A percentile compares a stretch with the other conserved stretches of the same genome.
Conservation (phyloP, 1,140 invertebrate genomes). For the Ceratina australensis region DNA sequence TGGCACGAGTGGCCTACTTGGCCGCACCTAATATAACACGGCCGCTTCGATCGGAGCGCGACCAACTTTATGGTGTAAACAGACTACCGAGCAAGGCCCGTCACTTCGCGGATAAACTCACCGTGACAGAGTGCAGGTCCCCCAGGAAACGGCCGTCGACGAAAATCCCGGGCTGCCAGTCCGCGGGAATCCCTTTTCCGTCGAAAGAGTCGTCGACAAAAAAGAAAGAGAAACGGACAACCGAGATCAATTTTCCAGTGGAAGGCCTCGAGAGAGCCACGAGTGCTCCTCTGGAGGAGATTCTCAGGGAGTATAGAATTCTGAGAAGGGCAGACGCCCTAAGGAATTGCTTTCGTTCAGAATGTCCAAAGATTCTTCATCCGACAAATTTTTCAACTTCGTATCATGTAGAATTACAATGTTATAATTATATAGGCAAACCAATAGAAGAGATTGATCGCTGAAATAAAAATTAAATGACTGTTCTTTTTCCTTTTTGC, state of each 20-base stretch:
- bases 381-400: neutral
- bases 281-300: slow-evolving; percentile 1
- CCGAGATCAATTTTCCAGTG: slow-evolving; percentile 44
- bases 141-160: slow-evolving; percentile 54
- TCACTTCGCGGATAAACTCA: slow-evolving; percentile 63
- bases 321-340: neutral
- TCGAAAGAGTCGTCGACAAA: slow-evolving; percentile 23
- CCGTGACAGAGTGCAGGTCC: slow-evolving; percentile 64
- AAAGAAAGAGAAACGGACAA: neutral
- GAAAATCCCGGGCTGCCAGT: slow-evolving; percentile 46
- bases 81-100: slow-evolving; percentile 48
- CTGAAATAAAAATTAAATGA: no score
- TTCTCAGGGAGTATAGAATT: neutral
- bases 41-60: slow-evolving; percentile 53
- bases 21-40: slow-evolving; percentile 59
- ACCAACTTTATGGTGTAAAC: slow-evolving; percentile 62
- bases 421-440: no score
- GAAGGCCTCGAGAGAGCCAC: neutral
- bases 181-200: slow-evolving; percentile 51
- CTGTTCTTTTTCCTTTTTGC: no score
- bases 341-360: neutral
- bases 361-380: neutral
- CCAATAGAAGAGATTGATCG: no score
- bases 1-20: slow-evolving; percentile 50
- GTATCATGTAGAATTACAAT: no score